phyloP scores from a whole-genome alignment of 2,113 vertebrate species.

The Sclerurus mexicanus region DNA sequence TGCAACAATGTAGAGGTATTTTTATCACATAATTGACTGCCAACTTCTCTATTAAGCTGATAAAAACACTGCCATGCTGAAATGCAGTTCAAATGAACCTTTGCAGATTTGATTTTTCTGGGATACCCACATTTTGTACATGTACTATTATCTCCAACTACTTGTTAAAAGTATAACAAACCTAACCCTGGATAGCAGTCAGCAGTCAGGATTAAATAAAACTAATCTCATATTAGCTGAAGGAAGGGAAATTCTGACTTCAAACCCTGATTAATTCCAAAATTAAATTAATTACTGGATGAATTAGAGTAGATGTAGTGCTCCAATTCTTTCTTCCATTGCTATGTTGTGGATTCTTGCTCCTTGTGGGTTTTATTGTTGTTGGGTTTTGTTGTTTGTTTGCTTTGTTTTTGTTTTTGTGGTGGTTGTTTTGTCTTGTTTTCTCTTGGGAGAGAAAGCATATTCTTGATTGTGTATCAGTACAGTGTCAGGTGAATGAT shows the following conservation, averaged over 20 bases:
- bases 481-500: not conserved
- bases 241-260: not conserved
- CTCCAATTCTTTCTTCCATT: not conserved
- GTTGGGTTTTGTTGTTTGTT: not conserved
- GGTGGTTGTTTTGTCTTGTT: not conserved
- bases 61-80: not conserved
- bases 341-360: not conserved
- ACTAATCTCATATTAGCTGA: not conserved
- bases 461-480: not conserved
- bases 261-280: not conserved
- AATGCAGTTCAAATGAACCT: not conserved
- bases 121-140: not conserved
- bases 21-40: not conserved
- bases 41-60: conserved; percentile 5
- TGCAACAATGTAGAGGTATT: not conserved
- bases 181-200: not conserved
- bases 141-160: not conserved
- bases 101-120: not conserved
- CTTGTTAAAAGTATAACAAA: not conserved
- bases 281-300: not conserved
- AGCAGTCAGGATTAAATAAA: not conserved
- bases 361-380: not conserved
- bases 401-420: too few relatives aligned
- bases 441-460: not conserved
- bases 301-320: not conserved